Conservation (phyloP, 1,140 invertebrate species). For the Drosophila bocki region DNA sequence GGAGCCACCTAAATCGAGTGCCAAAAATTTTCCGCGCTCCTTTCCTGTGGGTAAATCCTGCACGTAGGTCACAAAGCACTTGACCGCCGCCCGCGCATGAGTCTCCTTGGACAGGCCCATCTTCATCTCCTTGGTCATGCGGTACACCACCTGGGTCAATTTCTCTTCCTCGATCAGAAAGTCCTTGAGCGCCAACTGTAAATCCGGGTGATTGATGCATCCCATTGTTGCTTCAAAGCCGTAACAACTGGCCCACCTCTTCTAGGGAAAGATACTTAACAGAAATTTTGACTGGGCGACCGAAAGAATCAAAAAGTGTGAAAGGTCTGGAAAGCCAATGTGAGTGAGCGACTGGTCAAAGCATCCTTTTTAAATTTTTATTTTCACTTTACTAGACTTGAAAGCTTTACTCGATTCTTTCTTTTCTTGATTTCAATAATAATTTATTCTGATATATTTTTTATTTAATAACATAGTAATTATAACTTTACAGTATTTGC, state of each 20-base stretch:
- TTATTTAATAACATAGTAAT: not conserved
- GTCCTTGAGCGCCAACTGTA: constrained; percentile 30
- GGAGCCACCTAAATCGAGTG: constrained; percentile 98
- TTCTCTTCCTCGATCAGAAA: constrained; percentile 87
- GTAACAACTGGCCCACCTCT: not conserved
- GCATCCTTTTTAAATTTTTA: not conserved
- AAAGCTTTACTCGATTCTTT: not conserved
- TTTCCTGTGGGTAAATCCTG: constrained; percentile 97
- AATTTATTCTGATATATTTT: not conserved
- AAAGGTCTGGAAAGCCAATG: not conserved
- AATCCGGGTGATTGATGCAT: constrained; percentile 1
- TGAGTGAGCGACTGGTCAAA: not conserved
- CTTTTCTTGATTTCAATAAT: not conserved
- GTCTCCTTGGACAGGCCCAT: constrained; percentile 92
- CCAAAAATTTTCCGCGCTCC: constrained; percentile 97
- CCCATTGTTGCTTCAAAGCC: not conserved
- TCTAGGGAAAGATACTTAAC: not conserved
- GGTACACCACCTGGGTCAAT: constrained; percentile 90
- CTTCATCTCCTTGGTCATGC: constrained; percentile 91
- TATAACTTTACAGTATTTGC: not conserved
- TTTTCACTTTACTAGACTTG: not conserved
- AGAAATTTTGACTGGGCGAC: constrained; percentile 1
- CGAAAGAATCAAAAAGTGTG: not conserved
- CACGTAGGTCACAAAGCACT: constrained; percentile 93
- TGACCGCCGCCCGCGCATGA: constrained; percentile 92